These are phyloP conservation scores for Hephaestus fuliginosus DNA, from an alignment of 2,797 vertebrate species.

Conservation along the genomic window DNA sequence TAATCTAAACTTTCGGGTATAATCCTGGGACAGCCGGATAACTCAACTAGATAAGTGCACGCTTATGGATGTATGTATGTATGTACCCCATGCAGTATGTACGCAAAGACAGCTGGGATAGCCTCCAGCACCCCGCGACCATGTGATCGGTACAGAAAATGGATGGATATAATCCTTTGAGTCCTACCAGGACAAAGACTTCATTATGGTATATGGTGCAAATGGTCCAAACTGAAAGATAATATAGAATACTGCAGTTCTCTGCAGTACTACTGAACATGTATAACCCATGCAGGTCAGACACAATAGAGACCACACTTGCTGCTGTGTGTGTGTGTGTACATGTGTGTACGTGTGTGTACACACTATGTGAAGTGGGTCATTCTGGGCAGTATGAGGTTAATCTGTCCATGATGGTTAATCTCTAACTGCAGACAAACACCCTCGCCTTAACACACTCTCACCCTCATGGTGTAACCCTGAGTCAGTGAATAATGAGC, in stretches of 20 bases:
- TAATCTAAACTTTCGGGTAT: no score
- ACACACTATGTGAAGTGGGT: conserved; percentile 61
- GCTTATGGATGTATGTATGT: no score
- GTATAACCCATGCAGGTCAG: conserved; percentile 4
- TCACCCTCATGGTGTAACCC: conserved; percentile 11
- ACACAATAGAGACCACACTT: conserved; percentile 31
- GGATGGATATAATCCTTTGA: not conserved
- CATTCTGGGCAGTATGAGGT: conserved; percentile 60
- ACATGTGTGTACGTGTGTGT: conserved; percentile 8
- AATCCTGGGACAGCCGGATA: no score
- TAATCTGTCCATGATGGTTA: conserved; percentile 71
- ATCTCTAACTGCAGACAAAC: conserved; percentile 59
- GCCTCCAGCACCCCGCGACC: no score
- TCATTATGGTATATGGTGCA: not conserved
- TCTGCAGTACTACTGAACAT: no score
- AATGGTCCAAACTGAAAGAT: not conserved
- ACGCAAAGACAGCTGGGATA: no score
- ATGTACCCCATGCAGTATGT: no score
- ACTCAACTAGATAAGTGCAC: no score
- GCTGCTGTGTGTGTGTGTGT: conserved; percentile 21
- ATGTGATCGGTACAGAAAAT: no score
- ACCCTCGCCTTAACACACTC: conserved; percentile 24
- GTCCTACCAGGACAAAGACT: not conserved
- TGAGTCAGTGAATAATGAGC: conserved; percentile 25
- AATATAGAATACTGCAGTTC: not conserved